A percentile compares a stretch with the other conserved stretches of the same genome.
Evolutionary conservation across 2,797 vertebrate species (phyloP).

Genomic region (Orestias chungarensis): DNA sequence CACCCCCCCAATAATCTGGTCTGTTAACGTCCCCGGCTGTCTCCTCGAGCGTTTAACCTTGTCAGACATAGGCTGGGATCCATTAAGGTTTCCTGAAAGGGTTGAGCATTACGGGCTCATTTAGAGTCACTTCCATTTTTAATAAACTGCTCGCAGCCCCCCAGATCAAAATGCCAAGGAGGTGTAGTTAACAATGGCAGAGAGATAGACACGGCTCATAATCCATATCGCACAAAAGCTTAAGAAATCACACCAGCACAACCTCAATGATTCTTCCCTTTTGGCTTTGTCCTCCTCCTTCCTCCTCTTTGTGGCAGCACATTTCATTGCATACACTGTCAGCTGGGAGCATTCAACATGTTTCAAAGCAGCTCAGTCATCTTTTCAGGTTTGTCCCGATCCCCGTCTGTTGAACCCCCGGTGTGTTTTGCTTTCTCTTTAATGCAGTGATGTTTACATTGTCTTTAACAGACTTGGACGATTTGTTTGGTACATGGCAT

Average conservation of each 20-base stretch:
- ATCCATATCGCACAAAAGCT: slow-evolving; percentile 67
- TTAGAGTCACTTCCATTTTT: slow-evolving; percentile 83
- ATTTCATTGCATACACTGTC: slow-evolving; percentile 24
- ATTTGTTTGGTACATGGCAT: slow-evolving; percentile 53
- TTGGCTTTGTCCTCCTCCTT: slow-evolving; percentile 46
- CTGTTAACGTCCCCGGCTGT: slow-evolving; percentile 62
- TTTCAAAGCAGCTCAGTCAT: slow-evolving; percentile 45
- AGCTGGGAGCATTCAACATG: slow-evolving; percentile 46
- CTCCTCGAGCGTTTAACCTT: slow-evolving; percentile 80
- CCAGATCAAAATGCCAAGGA: slow-evolving; percentile 72
- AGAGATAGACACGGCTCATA: slow-evolving; percentile 74
- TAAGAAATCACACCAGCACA: slow-evolving; percentile 48
- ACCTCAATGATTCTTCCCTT: slow-evolving; percentile 16
- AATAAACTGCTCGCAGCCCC: slow-evolving; percentile 79
- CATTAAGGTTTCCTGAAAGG: slow-evolving; percentile 75
- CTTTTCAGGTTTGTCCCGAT: slow-evolving; percentile 34
- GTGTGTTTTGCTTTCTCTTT: slow-evolving; percentile 16
- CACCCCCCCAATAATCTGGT: slow-evolving; percentile 62
- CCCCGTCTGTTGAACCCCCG: slow-evolving; percentile 15
- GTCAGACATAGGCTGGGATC: slow-evolving; percentile 77
- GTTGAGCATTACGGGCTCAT: slow-evolving; percentile 77
- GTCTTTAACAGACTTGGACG: slow-evolving; percentile 51
- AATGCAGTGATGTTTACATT: slow-evolving; percentile 51
- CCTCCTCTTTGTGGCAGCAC: slow-evolving; percentile 39
- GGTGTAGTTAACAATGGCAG: slow-evolving; percentile 72